These are phyloP conservation scores for Leptopilina boulardi DNA, from an alignment of 1,140 invertebrate species.

Conservation along the genomic window DNA sequence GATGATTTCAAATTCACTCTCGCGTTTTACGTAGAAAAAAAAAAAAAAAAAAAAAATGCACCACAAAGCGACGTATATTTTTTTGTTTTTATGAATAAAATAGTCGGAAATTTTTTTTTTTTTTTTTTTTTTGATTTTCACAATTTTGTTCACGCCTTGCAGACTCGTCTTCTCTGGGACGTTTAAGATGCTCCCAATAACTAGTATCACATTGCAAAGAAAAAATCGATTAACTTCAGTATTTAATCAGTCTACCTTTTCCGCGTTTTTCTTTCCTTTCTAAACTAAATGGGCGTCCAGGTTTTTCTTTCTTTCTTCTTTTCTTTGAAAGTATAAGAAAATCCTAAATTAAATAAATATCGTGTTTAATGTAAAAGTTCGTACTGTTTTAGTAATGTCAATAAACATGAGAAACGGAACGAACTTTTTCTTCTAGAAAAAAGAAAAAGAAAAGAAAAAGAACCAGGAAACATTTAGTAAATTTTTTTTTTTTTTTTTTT, in stretches of 20 bases:
- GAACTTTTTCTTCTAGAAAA: too few species aligned
- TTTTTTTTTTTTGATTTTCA: conserved; percentile 20
- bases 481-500: not conserved
- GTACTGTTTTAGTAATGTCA: too few species aligned
- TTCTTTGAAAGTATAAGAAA: conserved; percentile 3
- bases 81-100: conserved; percentile 19
- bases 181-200: conserved; percentile 27
- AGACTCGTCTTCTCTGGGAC: conserved; percentile 31
- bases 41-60: not conserved
- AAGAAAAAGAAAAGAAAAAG: not conserved
- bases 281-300: not conserved
- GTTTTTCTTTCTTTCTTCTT: not conserved
- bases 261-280: conserved; percentile 7
- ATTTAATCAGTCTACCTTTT: conserved; percentile 31
- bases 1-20: conserved; percentile 28
- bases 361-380: too few species aligned
- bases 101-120: conserved; percentile 3
- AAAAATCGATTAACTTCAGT: conserved; percentile 30
- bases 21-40: not conserved
- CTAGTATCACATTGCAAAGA: conserved; percentile 32
- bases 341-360: not conserved
- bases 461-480: not conserved
- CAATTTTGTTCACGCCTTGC: conserved; percentile 32
- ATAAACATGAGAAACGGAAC: too few species aligned
- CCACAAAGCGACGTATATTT: conserved; percentile 22